A percentile compares a stretch with the other conserved stretches of the same genome.
These are phyloP conservation scores for Hypotaenidia okinawae DNA, from an alignment of 2,797 vertebrate species.

Conservation along the genomic window DNA sequence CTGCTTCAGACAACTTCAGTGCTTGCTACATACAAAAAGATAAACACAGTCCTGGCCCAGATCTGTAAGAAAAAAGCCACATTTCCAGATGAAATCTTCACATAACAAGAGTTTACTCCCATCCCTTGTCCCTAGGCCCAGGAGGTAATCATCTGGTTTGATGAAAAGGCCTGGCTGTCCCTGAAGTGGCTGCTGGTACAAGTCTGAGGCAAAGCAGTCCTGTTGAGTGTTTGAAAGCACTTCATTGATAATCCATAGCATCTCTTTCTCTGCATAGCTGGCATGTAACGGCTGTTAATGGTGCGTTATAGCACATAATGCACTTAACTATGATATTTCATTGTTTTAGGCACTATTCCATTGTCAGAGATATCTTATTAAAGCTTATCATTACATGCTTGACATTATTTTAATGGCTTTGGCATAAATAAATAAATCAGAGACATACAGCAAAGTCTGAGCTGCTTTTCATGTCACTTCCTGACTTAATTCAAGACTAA, in stretches of 20 bases:
- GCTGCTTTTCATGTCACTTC: conserved; percentile 34
- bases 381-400: conserved; percentile 45
- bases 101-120: not conserved
- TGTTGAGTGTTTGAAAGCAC: not conserved
- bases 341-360: not conserved
- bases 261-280: not conserved
- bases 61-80: not conserved
- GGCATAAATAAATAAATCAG: conserved; percentile 57
- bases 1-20: not conserved
- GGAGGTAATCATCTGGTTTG: not conserved
- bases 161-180: not conserved
- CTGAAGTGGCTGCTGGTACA: not conserved
- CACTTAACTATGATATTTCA: not conserved
- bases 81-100: not conserved
- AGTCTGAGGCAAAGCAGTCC: not conserved
- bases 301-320: not conserved
- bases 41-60: not conserved
- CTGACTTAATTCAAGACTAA: conserved; percentile 11
- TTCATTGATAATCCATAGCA: conserved; percentile 23
- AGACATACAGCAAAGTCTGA: not conserved
- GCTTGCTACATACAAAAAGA: not conserved
- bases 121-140: not conserved
- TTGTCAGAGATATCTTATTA: conserved; percentile 46
- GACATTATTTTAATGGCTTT: conserved; percentile 61
- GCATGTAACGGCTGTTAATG: not conserved